phyloP scores from a whole-genome alignment of 2,888 invertebrate species.

The Synanthedon tipuliformis region DNA sequence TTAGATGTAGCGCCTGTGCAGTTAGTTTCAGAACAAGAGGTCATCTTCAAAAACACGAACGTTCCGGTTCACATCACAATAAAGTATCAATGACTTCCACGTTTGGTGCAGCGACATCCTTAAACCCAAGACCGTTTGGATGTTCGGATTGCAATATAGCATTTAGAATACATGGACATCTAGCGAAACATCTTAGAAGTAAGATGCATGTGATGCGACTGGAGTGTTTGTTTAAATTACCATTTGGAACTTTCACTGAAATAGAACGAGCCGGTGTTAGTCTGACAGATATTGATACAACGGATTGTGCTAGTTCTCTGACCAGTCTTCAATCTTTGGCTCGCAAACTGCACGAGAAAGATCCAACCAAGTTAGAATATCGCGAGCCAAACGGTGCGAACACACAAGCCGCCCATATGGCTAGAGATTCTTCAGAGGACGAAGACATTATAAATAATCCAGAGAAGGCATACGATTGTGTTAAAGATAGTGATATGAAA shows the following conservation, averaged over 20 bases:
- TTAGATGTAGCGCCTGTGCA: slow-evolving; percentile 90
- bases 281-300: slow-evolving; percentile 94
- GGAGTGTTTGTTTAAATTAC: slow-evolving; percentile 91
- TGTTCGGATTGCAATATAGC: slow-evolving; percentile 96
- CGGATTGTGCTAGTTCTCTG: slow-evolving; percentile 94
- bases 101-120: slow-evolving; percentile 85
- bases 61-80: slow-evolving; percentile 91
- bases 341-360: slow-evolving; percentile 83
- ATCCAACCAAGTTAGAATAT: slow-evolving; percentile 80
- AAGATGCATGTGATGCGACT: slow-evolving; percentile 96
- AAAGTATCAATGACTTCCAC: slow-evolving; percentile 91
- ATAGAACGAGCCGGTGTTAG: slow-evolving; percentile 91
- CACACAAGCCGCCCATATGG: slow-evolving; percentile 30
- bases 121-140: slow-evolving; percentile 95
- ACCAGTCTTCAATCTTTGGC: slow-evolving; percentile 87
- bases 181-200: slow-evolving; percentile 96
- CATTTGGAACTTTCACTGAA: slow-evolving; percentile 94
- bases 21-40: slow-evolving; percentile 92
- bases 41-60: slow-evolving; percentile 92
- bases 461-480: slow-evolving; percentile 51
- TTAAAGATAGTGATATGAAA: slow-evolving; percentile 60
- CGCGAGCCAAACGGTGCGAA: slow-evolving; percentile 60
- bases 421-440: slow-evolving; percentile 69
- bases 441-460: slow-evolving; percentile 44
- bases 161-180: slow-evolving; percentile 95